A percentile compares a stretch with the other conserved stretches of the same genome.
Evolutionary conservation across 2,797 vertebrate species (phyloP).

Genomic region (Chelidonichthys spinosus): DNA sequence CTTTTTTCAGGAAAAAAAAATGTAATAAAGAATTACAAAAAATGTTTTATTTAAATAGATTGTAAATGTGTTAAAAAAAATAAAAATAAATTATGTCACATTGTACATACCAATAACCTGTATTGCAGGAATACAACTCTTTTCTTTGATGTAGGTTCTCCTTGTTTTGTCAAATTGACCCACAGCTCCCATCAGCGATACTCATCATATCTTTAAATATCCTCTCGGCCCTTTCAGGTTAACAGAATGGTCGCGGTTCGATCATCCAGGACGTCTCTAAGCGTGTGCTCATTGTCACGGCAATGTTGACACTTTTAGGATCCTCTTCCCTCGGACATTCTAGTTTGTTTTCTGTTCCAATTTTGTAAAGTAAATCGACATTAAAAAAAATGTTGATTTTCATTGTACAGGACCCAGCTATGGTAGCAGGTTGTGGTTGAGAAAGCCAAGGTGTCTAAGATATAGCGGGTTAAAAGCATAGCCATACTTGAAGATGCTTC

Average conservation of each 20-base stretch:
- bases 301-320: slow-evolving; percentile 77
- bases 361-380: slow-evolving; percentile 82
- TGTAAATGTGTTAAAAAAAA: slow-evolving; percentile 83
- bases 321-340: slow-evolving; percentile 68
- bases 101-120: slow-evolving; percentile 84
- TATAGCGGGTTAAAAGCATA: slow-evolving; percentile 91
- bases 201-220: slow-evolving; percentile 51
- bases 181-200: slow-evolving; percentile 66
- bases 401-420: slow-evolving; percentile 91
- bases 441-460: slow-evolving; percentile 83
- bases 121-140: slow-evolving; percentile 77
- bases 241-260: slow-evolving; percentile 53
- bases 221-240: slow-evolving; percentile 56
- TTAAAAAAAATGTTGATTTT: slow-evolving; percentile 72
- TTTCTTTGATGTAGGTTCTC: slow-evolving; percentile 71
- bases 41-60: slow-evolving; percentile 84
- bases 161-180: slow-evolving; percentile 70
- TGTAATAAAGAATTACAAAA: slow-evolving; percentile 78
- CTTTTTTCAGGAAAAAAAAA: slow-evolving; percentile 78
- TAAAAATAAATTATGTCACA: slow-evolving; percentile 82
- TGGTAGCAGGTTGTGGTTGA: slow-evolving; percentile 85
- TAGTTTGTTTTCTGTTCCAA: slow-evolving; percentile 76
- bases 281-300: slow-evolving; percentile 70
- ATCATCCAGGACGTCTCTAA: slow-evolving; percentile 75
- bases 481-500: slow-evolving; percentile 99